Evolutionary conservation across 1,140 invertebrate genomes (phyloP), one percentile per base, ranked within the genome.

Genomic region (Andrena cerasifolii): DNA sequence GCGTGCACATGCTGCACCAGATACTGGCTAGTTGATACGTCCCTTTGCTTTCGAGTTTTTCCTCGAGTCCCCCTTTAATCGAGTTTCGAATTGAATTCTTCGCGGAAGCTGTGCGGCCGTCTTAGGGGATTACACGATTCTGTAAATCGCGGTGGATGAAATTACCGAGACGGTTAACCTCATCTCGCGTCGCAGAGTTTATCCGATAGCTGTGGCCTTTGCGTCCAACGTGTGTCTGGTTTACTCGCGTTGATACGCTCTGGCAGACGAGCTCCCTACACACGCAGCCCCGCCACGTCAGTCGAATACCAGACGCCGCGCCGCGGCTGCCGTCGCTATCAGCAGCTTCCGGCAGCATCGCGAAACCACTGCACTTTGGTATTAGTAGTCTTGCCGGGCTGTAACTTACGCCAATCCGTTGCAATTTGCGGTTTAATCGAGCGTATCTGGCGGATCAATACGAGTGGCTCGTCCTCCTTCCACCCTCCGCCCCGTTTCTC

Each of bases 341-440:
- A 67, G 53, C 53, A 65, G 73, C 62, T 67, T 82, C 80, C 70
- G 79, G 54, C 54, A 28, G 49, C 40, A 72, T 82, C 79, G 53
- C 68, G 61, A 78, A 78, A 78, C 61, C 81, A 51, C 66, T 65
- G 61, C 65, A 43, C 78, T 56, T 49, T 66, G 67, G 71, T 63
- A 63, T 65, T 54, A 43, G 75, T 81, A 76, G 66, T 78, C 74
- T 83, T 79, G 83, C 76, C 86, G 75, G 70, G 78, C 71, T 75
- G 80, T 78, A 87, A 86, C 80, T 82, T 77, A 85, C 80, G 77
- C 68, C 85, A 86, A 87, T 85, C 76, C 86, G 78, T 78, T 82
- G 86, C 84, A 88, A 88, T 88, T 87, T 87, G 78, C 65, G 81
- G 86, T 84, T 82, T 88, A 86, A 84, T 88, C 87, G 85, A 86